phyloP scores from a whole-genome alignment of 2,797 vertebrate species.

The Danio tinwini region DNA sequence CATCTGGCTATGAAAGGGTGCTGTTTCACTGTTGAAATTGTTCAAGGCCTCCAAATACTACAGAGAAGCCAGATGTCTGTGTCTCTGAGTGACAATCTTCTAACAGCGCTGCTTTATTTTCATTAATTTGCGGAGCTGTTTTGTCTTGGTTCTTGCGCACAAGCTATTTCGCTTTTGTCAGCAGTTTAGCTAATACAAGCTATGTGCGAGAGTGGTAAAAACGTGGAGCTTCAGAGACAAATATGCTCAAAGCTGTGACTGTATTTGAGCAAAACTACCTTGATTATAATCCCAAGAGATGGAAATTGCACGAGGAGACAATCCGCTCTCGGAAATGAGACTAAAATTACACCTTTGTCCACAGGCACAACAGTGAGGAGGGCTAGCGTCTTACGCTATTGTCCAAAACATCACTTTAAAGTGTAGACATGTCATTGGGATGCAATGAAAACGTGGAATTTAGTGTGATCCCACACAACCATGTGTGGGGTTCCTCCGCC shows the following conservation, averaged over 20 bases:
- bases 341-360: conserved; percentile 45
- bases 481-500: conserved; percentile 59
- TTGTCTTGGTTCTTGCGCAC: conserved; percentile 43
- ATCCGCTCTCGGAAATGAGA: conserved; percentile 12
- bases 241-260: conserved; percentile 25
- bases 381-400: conserved; percentile 14
- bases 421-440: conserved; percentile 18
- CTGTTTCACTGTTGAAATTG: conserved; percentile 25
- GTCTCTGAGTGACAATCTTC: conserved; percentile 41
- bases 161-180: conserved; percentile 39
- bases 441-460: conserved; percentile 53
- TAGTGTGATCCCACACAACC: conserved; percentile 50
- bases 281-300: conserved; percentile 44
- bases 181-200: conserved; percentile 6
- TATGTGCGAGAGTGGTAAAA: neutral
- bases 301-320: conserved; percentile 11
- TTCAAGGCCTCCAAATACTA: conserved; percentile 39
- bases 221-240: neutral
- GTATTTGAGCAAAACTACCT: conserved; percentile 49
- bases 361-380: conserved; percentile 26
- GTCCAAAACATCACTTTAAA: conserved; percentile 54
- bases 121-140: conserved; percentile 45
- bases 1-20: conserved; percentile 20
- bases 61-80: conserved; percentile 28
- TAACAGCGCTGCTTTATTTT: conserved; percentile 32